phyloP scores from a whole-genome alignment of 2,888 invertebrate genomes.

The Gymnosoma rotundatum region DNA sequence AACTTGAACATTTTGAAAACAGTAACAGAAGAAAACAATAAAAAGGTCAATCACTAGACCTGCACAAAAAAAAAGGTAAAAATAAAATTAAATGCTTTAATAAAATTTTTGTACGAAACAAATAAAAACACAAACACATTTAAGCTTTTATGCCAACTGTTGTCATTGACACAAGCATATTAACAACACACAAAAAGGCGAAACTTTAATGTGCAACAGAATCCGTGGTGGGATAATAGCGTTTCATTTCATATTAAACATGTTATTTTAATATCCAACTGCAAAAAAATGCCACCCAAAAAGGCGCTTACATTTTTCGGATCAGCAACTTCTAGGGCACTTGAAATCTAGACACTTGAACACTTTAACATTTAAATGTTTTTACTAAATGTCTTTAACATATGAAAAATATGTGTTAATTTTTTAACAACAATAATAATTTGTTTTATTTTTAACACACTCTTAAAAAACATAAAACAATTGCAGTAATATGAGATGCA shows the following conservation, averaged over 20 bases:
- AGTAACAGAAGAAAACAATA: neutral
- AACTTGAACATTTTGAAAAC: slow-evolving; percentile 8
- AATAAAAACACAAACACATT: neutral
- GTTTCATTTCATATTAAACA: neutral
- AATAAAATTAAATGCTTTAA: neutral
- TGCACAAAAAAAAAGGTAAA: slow-evolving; percentile 7
- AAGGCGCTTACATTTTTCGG: neutral
- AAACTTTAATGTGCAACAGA: neutral
- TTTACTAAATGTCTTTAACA: slow-evolving; percentile 9
- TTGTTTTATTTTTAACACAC: slow-evolving; percentile 22
- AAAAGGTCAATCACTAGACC: slow-evolving; percentile 26
- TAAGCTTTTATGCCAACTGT: slow-evolving; percentile 36
- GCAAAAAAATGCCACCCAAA: slow-evolving; percentile 39
- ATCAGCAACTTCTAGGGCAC: slow-evolving; percentile 30
- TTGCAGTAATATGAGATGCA: slow-evolving; percentile 28
- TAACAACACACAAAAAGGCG: neutral
- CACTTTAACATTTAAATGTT: neutral
- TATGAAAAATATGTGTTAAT: slow-evolving; percentile 5
- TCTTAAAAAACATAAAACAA: slow-evolving; percentile 27
- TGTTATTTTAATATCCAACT: slow-evolving; percentile 18
- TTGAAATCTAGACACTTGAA: slow-evolving; percentile 45
- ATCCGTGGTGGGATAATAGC: slow-evolving; percentile 8
- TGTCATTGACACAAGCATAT: slow-evolving; percentile 40
- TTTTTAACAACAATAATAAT: slow-evolving; percentile 11
- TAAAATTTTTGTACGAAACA: neutral